Conservation (phyloP, 2,797 vertebrate species). For the Orestias chungarensis region DNA sequence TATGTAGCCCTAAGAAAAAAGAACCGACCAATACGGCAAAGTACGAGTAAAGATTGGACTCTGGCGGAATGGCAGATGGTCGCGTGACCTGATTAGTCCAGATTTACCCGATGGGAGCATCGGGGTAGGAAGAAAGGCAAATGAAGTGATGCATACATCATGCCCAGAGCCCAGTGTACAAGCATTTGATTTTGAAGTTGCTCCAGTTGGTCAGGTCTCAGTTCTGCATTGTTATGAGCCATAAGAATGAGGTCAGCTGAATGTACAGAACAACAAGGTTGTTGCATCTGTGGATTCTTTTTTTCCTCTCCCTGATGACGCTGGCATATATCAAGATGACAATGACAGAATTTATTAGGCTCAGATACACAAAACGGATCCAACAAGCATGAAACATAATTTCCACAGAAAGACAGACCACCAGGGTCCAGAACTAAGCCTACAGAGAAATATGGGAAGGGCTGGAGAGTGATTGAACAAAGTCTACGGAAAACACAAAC, state of each 20-base stretch:
- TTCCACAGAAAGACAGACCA: too few relatives aligned
- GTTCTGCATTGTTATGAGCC: neutral
- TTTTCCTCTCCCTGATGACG: neutral
- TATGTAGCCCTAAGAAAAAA: constrained; percentile 1
- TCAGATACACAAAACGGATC: neutral
- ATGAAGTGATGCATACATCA: neutral
- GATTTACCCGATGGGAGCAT: neutral
- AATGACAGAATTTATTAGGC: neutral
- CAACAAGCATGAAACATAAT: neutral
- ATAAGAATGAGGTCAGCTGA: neutral
- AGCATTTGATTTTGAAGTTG: neutral
- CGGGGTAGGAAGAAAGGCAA: neutral
- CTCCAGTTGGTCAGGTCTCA: neutral
- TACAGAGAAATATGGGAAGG: neutral
- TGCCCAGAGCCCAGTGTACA: neutral
- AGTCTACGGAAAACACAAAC: too few relatives aligned
- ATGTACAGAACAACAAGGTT: neutral
- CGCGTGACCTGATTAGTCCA: neutral
- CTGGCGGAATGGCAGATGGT: neutral
- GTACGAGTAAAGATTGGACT: neutral
- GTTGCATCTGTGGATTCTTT: neutral
- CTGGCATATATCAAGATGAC: neutral
- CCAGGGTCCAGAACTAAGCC: neutral
- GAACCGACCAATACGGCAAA: neutral
- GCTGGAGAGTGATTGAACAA: neutral